Evolutionary conservation across 2,888 invertebrate genomes (phyloP).

Genomic region (Cetonia aurata): DNA sequence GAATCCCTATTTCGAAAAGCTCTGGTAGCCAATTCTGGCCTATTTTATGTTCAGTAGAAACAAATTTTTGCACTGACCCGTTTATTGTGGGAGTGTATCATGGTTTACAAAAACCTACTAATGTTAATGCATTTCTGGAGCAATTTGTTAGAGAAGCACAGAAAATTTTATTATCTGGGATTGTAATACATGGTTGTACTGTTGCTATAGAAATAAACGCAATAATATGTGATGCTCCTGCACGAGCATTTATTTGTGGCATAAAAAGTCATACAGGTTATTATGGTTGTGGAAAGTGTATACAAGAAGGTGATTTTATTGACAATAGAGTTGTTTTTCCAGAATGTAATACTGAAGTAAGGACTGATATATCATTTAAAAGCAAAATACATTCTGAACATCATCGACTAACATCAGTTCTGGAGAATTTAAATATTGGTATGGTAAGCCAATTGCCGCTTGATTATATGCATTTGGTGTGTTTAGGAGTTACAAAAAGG

Average conservation of each 20-base stretch:
- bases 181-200: neutral
- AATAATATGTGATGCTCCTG: conserved; percentile 1
- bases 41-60: neutral
- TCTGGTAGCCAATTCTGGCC: neutral
- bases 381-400: neutral
- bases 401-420: neutral
- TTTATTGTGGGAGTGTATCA: neutral
- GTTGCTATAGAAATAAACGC: neutral
- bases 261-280: neutral
- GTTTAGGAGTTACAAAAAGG: neutral
- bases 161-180: neutral
- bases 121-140: neutral
- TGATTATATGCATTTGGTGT: too few species aligned
- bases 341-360: too few species aligned
- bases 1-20: neutral
- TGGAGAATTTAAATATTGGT: neutral
- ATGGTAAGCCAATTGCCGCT: neutral
- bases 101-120: too few species aligned
- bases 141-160: neutral
- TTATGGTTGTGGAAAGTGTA: neutral
- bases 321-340: too few species aligned
- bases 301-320: neutral
- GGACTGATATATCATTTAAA: too few species aligned
- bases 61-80: neutral
- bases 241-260: neutral